Evolutionary conservation across 2,113 vertebrate genomes (phyloP).

Genomic region (Melanerpes aurifrons): DNA sequence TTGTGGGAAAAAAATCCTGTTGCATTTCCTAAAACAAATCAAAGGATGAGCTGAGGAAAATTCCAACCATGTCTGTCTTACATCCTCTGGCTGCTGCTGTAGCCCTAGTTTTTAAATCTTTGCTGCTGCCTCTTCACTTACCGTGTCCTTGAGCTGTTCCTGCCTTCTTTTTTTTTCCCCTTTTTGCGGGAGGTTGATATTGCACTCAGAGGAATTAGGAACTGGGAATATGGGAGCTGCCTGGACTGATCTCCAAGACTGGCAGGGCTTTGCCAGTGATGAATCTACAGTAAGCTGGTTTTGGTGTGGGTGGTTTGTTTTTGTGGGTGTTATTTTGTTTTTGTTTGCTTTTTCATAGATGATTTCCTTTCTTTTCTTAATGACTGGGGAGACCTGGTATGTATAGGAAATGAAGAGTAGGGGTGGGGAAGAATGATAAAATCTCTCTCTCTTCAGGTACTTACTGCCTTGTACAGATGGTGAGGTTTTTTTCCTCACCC

Average conservation of each 20-base stretch:
- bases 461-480: background rate
- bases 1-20: background rate
- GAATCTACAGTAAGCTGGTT: background rate
- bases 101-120: background rate
- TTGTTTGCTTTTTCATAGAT: background rate
- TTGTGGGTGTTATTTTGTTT: background rate
- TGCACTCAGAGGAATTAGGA: background rate
- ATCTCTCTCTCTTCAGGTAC: background rate
- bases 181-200: background rate
- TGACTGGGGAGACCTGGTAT: fast-evolving
- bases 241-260: background rate
- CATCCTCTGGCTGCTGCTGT: background rate
- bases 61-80: background rate
- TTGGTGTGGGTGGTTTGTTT: too few relatives aligned
- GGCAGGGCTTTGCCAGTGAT: background rate
- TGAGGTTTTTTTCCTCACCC: background rate
- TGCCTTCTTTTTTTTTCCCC: background rate
- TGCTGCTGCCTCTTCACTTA: background rate
- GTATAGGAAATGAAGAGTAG: background rate
- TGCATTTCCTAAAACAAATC: background rate
- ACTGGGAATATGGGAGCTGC: background rate
- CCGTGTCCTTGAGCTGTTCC: background rate
- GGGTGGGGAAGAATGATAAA: background rate
- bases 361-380: background rate
- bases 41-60: background rate